phyloP scores from a whole-genome alignment of 2,888 invertebrate genomes.

The Plagodis dolabraria region DNA sequence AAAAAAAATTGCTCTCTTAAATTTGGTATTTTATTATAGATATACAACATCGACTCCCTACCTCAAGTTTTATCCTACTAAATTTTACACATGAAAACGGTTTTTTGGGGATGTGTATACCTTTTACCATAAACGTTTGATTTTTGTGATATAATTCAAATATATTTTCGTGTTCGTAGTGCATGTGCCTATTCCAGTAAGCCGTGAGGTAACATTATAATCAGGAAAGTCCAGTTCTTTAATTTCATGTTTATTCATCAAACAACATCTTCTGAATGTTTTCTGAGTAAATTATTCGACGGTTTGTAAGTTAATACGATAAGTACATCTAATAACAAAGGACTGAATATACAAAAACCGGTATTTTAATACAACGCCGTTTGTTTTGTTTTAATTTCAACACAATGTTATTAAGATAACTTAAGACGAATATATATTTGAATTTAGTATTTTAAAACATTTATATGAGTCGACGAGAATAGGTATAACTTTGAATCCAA shows the following conservation, averaged over 20 bases:
- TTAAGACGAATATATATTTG: no score
- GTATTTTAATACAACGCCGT: background rate
- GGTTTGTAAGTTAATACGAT: slow-evolving; percentile 49
- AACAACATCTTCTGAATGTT: slow-evolving; percentile 44
- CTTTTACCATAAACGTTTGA: background rate
- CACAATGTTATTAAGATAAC: no score
- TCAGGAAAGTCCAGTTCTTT: slow-evolving; percentile 34
- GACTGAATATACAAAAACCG: slow-evolving; percentile 5
- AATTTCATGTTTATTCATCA: slow-evolving; percentile 42
- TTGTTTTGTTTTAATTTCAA: no score
- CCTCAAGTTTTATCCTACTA: no score
- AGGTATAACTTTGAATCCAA: no score
- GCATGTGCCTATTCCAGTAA: no score
- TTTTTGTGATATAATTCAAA: background rate
- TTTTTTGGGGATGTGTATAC: background rate
- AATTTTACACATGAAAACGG: no score
- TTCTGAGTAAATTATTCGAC: slow-evolving; percentile 57
- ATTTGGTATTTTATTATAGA: no score
- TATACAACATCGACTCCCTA: no score
- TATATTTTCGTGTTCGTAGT: background rate
- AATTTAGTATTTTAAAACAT: no score
- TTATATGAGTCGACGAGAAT: background rate
- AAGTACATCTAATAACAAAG: slow-evolving; percentile 39
- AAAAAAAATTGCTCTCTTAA: no score
- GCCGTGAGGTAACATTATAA: slow-evolving; percentile 28